Base-by-base conservation (phyloP, 2,113 vertebrate genomes). In the Calyptomena viridis region DNA sequence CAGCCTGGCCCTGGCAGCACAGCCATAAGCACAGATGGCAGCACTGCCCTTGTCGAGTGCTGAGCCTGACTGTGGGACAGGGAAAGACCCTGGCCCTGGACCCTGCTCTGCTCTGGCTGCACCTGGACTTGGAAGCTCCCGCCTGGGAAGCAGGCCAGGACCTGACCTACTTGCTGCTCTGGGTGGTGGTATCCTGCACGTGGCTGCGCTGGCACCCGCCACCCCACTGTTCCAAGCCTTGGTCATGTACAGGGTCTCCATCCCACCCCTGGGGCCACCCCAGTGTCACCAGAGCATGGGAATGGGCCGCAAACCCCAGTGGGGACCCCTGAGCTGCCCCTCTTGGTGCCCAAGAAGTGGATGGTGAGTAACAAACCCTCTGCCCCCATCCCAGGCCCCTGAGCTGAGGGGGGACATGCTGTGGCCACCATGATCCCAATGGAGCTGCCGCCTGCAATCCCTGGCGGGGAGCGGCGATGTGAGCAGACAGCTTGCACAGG, bases 131-230 rank as follows among this genome's bases (percentile, higher is more conserved):
- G n/a, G 68, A 84, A 55, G 77, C 84, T 86, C 30, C 4, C 8
- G 5, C 53, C 74, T 27, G 85, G 78, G 91, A 93, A 95, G 85
- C 73, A 53, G 76, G 47, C 80, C 89, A 58, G 91, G 68, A 85
- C 46, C 87, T 96, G 94, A 94, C 94, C 96, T 95, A 96, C 93
- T 93, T 95, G 94, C 87, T 91, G 72, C 89, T 94, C 37, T 78
- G 9, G 1, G 63, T 67, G 9, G 62, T 1, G 5, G 83, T 89
- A 44, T 76, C 66, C 91, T 78, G 88, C 7, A 4, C 42, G 5
- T 4, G n/a, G 22, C 74, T 87, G 88, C 4, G 37, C 90, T 75
- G 11, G 35, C 14, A 22, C 89, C 82, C 9, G 1, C 6, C 8
- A 16, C 5, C 31, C 81, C 0, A 0, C 85, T 25, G 60, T 82